These are phyloP conservation scores for Chymomyza amoena DNA, from an alignment of 2,888 invertebrate species.

Conservation along the genomic window DNA sequence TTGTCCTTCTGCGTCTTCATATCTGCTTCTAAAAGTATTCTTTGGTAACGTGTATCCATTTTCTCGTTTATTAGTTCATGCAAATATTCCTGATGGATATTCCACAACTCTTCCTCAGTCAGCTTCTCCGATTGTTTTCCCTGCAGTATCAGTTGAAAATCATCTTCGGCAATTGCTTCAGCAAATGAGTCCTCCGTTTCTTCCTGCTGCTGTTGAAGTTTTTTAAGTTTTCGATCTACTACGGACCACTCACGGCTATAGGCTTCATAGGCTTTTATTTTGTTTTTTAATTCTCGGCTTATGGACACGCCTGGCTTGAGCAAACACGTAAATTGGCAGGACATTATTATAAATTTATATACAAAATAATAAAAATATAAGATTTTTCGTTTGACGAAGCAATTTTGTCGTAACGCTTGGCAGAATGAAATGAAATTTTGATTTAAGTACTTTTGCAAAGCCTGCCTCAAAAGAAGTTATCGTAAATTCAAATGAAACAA, in stretches of 20 bases:
- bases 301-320: slow-evolving; percentile 51
- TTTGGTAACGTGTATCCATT: slow-evolving; percentile 34
- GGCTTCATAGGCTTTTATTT: slow-evolving; percentile 41
- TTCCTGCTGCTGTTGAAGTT: slow-evolving; percentile 44
- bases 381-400: too few species aligned
- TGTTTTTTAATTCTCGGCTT: slow-evolving; percentile 39
- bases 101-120: slow-evolving; percentile 32
- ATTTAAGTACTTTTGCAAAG: too few species aligned
- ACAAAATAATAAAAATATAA: neutral
- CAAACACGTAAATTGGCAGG: slow-evolving; percentile 36
- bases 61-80: slow-evolving; percentile 39
- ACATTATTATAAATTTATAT: slow-evolving; percentile 28
- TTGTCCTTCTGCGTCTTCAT: slow-evolving; percentile 39
- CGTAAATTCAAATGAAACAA: too few species aligned
- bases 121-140: slow-evolving; percentile 12
- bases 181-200: slow-evolving; percentile 47
- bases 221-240: slow-evolving; percentile 36
- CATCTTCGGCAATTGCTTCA: slow-evolving; percentile 53
- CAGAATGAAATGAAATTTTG: too few species aligned
- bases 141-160: slow-evolving; percentile 39
- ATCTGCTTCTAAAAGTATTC: slow-evolving; percentile 44
- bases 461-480: too few species aligned
- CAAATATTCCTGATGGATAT: slow-evolving; percentile 36
- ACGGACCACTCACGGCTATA: slow-evolving; percentile 27
- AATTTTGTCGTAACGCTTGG: too few species aligned